phyloP scores from a whole-genome alignment of 1,140 invertebrate genomes.

The Psilanteris sp. region DNA sequence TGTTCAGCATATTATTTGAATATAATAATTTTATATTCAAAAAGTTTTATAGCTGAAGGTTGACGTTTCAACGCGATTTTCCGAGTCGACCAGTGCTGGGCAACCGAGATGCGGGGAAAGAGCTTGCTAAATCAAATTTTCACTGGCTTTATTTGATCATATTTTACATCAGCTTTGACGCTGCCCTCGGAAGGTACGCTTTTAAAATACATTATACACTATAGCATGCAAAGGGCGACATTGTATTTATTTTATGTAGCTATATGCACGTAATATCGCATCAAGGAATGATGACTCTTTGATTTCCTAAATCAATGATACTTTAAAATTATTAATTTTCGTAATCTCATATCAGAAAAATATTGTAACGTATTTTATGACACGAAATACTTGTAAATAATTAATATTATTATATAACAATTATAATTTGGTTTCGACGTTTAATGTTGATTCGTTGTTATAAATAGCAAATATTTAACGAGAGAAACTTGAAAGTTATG shows the following conservation, averaged over 20 bases:
- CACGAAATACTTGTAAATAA: no score
- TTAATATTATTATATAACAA: no score
- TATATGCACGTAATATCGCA: conserved; percentile 10
- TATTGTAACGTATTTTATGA: no score
- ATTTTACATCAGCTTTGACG: conserved; percentile 74
- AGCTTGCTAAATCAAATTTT: conserved; percentile 71
- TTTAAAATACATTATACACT: conserved; percentile 74
- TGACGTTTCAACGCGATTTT: conserved; percentile 66
- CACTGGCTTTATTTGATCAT: conserved; percentile 73
- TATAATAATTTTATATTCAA: conserved; percentile 19
- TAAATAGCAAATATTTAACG: no score
- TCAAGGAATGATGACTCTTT: conserved; percentile 33
- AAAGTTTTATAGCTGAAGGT: conserved; percentile 45
- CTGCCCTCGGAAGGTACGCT: conserved; percentile 70
- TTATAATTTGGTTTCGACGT: no score
- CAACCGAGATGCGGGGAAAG: conserved; percentile 63
- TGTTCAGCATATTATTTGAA: no score
- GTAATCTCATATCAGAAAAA: no score
- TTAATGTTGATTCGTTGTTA: no score
- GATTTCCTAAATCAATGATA: conserved; percentile 7
- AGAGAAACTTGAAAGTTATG: no score
- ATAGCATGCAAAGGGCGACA: conserved; percentile 54
- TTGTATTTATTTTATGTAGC: conserved; percentile 40
- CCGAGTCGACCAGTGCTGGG: conserved; percentile 36
- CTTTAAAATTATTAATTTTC: neutral